Base-by-base conservation (phyloP, 2,113 vertebrate species). In the Scophthalmus maximus region DNA sequence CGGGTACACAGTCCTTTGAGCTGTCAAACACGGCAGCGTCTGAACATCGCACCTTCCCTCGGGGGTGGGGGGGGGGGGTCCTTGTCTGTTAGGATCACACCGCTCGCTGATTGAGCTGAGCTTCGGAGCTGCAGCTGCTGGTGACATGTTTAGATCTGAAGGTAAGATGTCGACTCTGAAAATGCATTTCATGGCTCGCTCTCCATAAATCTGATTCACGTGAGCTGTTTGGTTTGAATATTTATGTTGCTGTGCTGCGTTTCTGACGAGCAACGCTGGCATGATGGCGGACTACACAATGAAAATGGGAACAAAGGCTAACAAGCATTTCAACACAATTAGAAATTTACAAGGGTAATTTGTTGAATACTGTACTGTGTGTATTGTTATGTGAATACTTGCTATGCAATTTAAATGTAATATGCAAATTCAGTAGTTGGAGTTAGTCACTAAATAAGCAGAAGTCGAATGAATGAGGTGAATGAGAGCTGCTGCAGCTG, bases 211-310 rank as follows among this genome's bases (percentile, higher is more conserved):
- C 15, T 53, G 59, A 73, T 71, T 70, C 47, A 32, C 60, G 63
- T n/a, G 18, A 73, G 69, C 23, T 17, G 18, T 58, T 66, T 6
- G 29, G 12, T 10, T 83, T 27, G 66, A 85, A 83, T 74, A 79
- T 76, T 64, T 56, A 70, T 80, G 69, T 69, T 55, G 55, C 47
- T 60, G 51, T 23, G 30, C 40, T 34, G 52, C 12, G 15, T 27
- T n/a, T 55, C n/a, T 56, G 55, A 67, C n/a, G n/a, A 22, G 26
- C 27, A n/a, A n/a, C n/a, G n/a, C n/a, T n/a, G n/a, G 36, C 32
- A 10, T 1, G 42, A 63, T 25, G 70, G 52, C n/a, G 66, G 63
- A 63, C 49, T n/a, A 20, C 18, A 34, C 4, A 20, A 3, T 11
- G 22, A 12, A 61, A n/a, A n/a, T n/a, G n/a, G n/a, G n/a, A 74